Base-by-base conservation (phyloP, 2,797 vertebrate species). In the Bufotes viridis region DNA sequence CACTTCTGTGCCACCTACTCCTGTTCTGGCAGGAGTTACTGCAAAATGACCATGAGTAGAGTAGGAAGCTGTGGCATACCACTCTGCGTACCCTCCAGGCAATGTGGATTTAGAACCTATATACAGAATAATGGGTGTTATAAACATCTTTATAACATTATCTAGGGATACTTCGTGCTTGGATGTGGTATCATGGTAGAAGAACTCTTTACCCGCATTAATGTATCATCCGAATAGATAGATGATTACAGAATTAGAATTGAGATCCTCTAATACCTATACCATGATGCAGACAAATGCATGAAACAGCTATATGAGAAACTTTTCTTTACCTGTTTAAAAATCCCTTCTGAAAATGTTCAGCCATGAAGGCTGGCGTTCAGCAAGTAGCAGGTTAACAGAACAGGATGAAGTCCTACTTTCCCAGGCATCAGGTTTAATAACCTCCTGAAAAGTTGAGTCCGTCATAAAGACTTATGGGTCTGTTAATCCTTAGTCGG, bases 401-500 rank as follows among this genome's bases (percentile, higher is more conserved):
- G 2, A 78, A 24, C 75, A 55, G n/a, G 75, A 55, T 78, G 75
- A 78, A 78, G n/a, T 53, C 14, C 34, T 13, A 53, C 55, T 78
- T 78, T 53, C 51, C 17, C 51, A 78, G 49, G 13, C 75, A 55
- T 53, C 75, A 55, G 75, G 49, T 78, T 78, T 55, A 78, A 78
- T 55, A 78, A n/a, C 49, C 49, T 53, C 12, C 51, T n/a, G n/a
- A 78, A 78, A 55, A 78, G 42, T 24, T 76, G 72, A 75, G 74
- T 76, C 74, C 2, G 22, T 76, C 75, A 55, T 7, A 24, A 78
- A 55, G 22, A 15, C n/a, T 53, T 78, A 78, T 22, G 55, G 75
- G n/a, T 55, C 75, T 78, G 75, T 55, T 78, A 51, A 78, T 78
- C 75, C 55, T 55, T 22, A 53, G 74, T 53, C 74, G 53, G 11